A percentile compares a stretch with the other conserved stretches of the same genome.
phyloP scores from a whole-genome alignment of 2,113 vertebrate genomes.

The Eurypyga helias region DNA sequence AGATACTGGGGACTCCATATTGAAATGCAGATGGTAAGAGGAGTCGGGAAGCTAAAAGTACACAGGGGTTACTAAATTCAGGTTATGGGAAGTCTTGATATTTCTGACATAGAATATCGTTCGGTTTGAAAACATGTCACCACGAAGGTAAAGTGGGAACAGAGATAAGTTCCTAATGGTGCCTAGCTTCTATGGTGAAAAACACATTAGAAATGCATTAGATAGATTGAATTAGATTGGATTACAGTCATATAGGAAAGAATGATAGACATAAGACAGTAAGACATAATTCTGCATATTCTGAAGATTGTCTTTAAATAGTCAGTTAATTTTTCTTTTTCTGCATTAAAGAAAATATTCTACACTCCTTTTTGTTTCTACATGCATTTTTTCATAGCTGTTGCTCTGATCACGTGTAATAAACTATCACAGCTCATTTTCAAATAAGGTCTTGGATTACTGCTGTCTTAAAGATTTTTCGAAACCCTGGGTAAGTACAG shows the following conservation, averaged over 20 bases:
- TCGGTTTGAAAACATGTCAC: slow-evolving; percentile 8
- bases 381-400: not conserved
- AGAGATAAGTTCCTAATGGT: slow-evolving; percentile 40
- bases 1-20: slow-evolving; percentile 49
- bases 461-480: not conserved
- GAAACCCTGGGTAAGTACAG: not conserved
- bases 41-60: slow-evolving; percentile 50
- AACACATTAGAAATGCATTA: slow-evolving; percentile 30
- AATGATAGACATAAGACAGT: not conserved
- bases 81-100: slow-evolving; percentile 56
- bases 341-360: not conserved
- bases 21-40: slow-evolving; percentile 38
- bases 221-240: not conserved
- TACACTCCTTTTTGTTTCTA: not conserved
- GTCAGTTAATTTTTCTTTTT: not conserved
- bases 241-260: not conserved
- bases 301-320: not conserved
- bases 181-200: slow-evolving; percentile 3
- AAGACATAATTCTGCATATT: not conserved
- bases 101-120: not conserved
- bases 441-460: not conserved
- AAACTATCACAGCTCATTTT: not conserved
- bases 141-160: slow-evolving; percentile 2
- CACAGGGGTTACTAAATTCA: slow-evolving; percentile 11
- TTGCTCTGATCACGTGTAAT: not conserved